Base-by-base conservation (phyloP, 2,113 vertebrate genomes). In the Elephas maximus region DNA sequence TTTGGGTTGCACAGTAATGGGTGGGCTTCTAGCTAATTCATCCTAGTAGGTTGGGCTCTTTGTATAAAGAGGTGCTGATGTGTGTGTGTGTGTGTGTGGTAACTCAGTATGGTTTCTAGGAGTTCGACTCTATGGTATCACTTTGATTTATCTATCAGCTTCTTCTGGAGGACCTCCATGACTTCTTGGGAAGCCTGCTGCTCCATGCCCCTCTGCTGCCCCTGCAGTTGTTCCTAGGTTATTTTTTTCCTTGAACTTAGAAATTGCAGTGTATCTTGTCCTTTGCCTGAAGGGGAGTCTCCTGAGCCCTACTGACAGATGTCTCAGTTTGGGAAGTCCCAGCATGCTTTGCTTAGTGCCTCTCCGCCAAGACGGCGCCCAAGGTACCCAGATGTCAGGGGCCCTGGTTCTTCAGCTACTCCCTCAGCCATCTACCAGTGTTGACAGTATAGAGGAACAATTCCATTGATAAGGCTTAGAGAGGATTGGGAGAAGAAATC, bases 251-350 rank as follows among this genome's bases (percentile, higher is more conserved):
- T 20, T 78, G 80, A 96, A 92, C 93, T 96, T 77, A 85, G 65
- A 76, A 92, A 60, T 92, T 95, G 89, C 93, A 92, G 4, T 76
- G 41, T 88, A 41, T 88, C 90, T 97, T 94, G 93, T 94, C 90
- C 71, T 96, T 92, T 82, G 97, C 97, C 97, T 79, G 81, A 96
- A 97, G 95, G 90, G 96, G 48, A 97, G 79, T 78, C 90, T 96
- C 90, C 65, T 76, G 95, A 97, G 84, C 33, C n/a, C 86, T 95
- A 92, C 67, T 98, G 98, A 98, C 97, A 97, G 98, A 98, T 48
- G 78, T 97, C 97, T 98, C 96, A 97, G 97, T 98, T 95, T 97
- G 92, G 91, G 95, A 97, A 97, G 91, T 45, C 90, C 95, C 95
- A 88, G 93, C 93, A 93, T 97, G 97, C 97, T 97, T 95, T 96